These are phyloP conservation scores for Ambastaia sidthimunki DNA, from an alignment of 2,797 vertebrate genomes.

Conservation along the genomic window DNA sequence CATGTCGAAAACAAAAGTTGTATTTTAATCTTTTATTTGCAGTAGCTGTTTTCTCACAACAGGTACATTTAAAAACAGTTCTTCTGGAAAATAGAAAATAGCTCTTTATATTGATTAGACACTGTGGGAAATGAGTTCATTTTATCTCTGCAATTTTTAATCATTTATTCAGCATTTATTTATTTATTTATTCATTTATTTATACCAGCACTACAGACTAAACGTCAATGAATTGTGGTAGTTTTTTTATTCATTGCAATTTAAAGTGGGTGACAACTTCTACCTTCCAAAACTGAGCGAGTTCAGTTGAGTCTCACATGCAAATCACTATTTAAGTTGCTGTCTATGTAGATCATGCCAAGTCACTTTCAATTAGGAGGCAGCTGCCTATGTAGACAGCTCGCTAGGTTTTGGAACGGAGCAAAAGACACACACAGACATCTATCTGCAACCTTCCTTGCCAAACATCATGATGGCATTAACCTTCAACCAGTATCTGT, in stretches of 20 bases:
- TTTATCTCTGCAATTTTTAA: constrained; percentile 24
- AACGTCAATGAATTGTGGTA: background rate
- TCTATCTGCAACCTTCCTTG: background rate
- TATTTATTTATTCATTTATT: no score
- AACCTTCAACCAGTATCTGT: background rate
- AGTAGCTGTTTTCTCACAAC: background rate
- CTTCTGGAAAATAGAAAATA: constrained; percentile 18
- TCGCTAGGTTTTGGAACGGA: no score
- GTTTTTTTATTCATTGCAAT: background rate
- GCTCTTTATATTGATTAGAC: constrained; percentile 25
- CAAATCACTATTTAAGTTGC: background rate
- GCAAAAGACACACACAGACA: background rate
- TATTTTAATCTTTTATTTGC: no score
- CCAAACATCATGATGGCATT: background rate
- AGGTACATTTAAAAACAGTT: background rate
- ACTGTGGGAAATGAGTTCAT: constrained; percentile 16
- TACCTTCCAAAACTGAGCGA: background rate
- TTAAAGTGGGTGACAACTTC: background rate
- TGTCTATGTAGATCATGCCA: background rate
- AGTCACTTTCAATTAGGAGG: background rate
- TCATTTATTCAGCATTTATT: constrained; percentile 15
- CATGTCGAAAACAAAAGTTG: background rate
- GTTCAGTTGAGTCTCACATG: background rate
- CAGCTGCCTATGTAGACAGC: no score
- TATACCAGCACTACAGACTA: background rate